Percentiles rank a stretch among this genome's conserved stretches.
phyloP scores from a whole-genome alignment of 2,113 vertebrate species.

The Chionomys nivalis region DNA sequence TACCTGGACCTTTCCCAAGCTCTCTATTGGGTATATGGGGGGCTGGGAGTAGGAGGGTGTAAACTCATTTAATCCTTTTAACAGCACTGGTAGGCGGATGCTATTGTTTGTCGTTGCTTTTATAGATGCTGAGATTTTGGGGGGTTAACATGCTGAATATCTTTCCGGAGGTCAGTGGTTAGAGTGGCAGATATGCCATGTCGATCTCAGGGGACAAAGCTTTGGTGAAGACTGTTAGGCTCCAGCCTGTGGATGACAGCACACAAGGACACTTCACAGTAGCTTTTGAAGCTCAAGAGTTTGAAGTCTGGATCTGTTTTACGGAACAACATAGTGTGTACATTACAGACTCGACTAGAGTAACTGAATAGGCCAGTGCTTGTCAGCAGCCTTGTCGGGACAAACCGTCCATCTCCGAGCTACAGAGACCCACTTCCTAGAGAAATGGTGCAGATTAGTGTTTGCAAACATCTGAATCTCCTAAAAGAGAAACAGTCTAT shows the following conservation, averaged over 20 bases:
- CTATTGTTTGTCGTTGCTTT: constrained; percentile 50
- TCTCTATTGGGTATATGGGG: neutral
- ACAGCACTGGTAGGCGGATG: constrained; percentile 48
- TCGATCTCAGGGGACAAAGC: neutral
- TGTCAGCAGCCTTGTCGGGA: neutral
- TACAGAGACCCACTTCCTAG: neutral
- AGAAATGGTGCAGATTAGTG: neutral
- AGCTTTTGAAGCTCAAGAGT: neutral
- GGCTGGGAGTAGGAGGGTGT: constrained; percentile 21
- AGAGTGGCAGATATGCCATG: no score
- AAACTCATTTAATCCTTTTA: constrained; percentile 16
- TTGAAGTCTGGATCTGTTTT: neutral
- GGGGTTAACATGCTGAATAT: neutral
- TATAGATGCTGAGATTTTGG: neutral
- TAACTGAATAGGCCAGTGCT: no score
- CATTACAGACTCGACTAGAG: neutral
- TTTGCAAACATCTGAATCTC: neutral
- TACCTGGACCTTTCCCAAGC: neutral
- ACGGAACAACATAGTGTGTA: neutral
- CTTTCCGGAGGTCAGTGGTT: neutral
- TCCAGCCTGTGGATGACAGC: neutral
- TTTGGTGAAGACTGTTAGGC: neutral
- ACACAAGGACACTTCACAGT: neutral
- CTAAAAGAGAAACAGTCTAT: constrained; percentile 7
- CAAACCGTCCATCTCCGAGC: neutral